Evolutionary conservation across 2,888 invertebrate species (phyloP).

Genomic region (Callimorpha dominula): DNA sequence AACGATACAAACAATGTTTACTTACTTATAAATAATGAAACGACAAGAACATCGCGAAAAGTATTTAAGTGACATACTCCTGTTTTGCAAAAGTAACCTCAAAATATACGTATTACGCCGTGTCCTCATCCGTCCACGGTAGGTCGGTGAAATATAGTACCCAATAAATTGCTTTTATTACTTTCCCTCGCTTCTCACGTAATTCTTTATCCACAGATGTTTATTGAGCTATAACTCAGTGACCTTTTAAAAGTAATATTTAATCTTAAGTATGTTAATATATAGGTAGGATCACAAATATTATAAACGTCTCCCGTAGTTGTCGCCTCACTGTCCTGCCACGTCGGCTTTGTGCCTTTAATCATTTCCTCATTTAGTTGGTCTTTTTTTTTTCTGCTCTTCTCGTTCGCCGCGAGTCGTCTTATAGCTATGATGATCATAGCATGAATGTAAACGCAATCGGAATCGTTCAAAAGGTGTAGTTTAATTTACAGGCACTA

Average conservation of each 20-base stretch:
- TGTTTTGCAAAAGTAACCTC: background rate
- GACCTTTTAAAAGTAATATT: background rate
- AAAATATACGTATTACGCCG: background rate
- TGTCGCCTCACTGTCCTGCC: no score
- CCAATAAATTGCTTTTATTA: slow-evolving; percentile 14
- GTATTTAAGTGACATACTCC: no score
- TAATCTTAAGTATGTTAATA: background rate
- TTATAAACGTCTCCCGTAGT: background rate
- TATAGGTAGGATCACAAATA: background rate
- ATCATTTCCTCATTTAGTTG: no score
- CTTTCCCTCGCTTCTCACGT: slow-evolving; percentile 1
- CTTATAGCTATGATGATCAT: no score
- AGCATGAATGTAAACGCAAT: no score
- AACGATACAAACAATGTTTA: background rate
- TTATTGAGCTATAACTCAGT: background rate
- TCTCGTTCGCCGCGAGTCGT: no score
- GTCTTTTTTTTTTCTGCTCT: no score
- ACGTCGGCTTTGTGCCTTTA: no score
- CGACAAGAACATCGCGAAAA: background rate
- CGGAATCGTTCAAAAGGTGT: no score
- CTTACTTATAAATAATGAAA: background rate
- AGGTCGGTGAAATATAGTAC: background rate
- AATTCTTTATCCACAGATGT: slow-evolving; percentile 3
- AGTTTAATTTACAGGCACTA: no score
- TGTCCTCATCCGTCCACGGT: slow-evolving; percentile 8